These are phyloP conservation scores for Achatina immaculata DNA, from an alignment of 1,140 invertebrate genomes.

Conservation along the genomic window DNA sequence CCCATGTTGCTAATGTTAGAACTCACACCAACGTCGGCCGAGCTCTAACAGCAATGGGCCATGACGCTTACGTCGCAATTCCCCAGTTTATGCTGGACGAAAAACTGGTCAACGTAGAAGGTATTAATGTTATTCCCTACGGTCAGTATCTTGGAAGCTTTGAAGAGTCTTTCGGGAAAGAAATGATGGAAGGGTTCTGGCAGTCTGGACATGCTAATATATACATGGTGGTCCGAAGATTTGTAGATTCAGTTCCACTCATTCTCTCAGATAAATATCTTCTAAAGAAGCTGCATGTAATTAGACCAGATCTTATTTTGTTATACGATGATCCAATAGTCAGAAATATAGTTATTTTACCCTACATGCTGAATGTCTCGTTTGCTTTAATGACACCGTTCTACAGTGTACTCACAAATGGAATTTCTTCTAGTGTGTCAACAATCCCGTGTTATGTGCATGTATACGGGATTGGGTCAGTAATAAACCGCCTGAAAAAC, in stretches of 20 bases:
- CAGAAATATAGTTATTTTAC: slow-evolving; percentile 16
- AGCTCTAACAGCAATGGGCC: too few relatives aligned
- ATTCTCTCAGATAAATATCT: slow-evolving; percentile 15
- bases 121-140: too few relatives aligned
- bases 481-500: slow-evolving; percentile 8
- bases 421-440: slow-evolving; percentile 14
- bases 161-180: slow-evolving; percentile 7
- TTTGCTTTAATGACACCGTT: not conserved
- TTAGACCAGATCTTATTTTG: slow-evolving; percentile 24
- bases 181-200: slow-evolving; percentile 16
- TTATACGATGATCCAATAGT: not conserved
- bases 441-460: slow-evolving; percentile 6
- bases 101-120: too few relatives aligned
- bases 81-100: too few relatives aligned
- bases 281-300: not conserved
- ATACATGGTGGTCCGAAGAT: not conserved
- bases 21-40: too few relatives aligned
- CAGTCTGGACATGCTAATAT: not conserved
- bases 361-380: not conserved
- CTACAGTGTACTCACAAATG: not conserved
- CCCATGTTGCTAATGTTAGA: slow-evolving; percentile 16
- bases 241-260: not conserved
- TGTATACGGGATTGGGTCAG: not conserved
- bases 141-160: not conserved
- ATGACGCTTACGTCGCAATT: too few relatives aligned